A percentile compares a stretch with the other conserved stretches of the same genome.
phyloP scores from a whole-genome alignment of 2,888 invertebrate species.

The Bellardia pandia region DNA sequence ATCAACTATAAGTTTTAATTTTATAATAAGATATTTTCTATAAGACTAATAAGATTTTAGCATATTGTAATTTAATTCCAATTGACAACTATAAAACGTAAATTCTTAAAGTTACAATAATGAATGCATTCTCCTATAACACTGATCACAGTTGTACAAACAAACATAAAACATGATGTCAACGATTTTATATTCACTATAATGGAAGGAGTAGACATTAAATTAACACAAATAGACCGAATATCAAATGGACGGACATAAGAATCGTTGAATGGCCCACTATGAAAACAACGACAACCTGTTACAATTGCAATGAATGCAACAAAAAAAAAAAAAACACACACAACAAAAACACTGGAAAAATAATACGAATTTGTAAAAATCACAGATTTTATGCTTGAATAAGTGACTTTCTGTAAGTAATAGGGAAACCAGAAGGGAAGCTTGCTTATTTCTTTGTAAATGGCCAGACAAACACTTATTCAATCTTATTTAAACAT shows the following conservation, averaged over 20 bases:
- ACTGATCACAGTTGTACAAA: background rate
- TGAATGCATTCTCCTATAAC: background rate
- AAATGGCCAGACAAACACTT: background rate
- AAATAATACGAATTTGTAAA: background rate
- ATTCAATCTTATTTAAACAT: constrained; percentile 10
- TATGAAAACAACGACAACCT: constrained; percentile 11
- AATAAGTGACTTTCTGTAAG: background rate
- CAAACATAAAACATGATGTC: background rate
- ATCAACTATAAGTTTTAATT: too few species aligned
- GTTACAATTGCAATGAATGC: constrained; percentile 2
- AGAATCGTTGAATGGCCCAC: background rate
- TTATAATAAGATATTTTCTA: too few species aligned
- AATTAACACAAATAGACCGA: constrained; percentile 24
- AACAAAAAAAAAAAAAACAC: background rate
- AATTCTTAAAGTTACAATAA: background rate
- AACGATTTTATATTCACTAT: constrained; percentile 3
- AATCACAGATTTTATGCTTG: background rate
- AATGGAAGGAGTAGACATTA: constrained; percentile 16
- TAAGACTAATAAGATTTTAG: too few species aligned
- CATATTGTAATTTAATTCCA: too few species aligned
- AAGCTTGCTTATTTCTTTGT: background rate
- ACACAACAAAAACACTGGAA: background rate
- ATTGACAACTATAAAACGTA: background rate
- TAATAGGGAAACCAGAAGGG: background rate
- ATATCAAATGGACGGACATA: background rate